phyloP scores from a whole-genome alignment of 2,888 invertebrate species.

The Conops quadrifasciatus region DNA sequence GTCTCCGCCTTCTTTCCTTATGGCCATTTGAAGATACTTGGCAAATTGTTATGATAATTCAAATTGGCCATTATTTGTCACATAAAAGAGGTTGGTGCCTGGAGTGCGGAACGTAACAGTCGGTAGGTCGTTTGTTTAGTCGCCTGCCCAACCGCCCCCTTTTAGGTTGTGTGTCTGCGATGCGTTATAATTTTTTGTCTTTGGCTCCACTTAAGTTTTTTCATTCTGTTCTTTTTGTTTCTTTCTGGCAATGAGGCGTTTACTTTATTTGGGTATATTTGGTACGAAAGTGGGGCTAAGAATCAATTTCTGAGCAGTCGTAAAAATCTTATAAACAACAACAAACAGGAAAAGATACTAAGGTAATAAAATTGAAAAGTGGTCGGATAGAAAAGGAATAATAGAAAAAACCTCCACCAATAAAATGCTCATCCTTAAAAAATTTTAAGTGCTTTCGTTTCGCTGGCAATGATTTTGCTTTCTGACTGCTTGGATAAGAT shows the following conservation, averaged over 20 bases:
- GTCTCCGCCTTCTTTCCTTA: background rate
- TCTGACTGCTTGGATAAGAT: background rate
- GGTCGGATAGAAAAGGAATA: too few species aligned
- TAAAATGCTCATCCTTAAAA: background rate
- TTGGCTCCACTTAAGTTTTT: background rate
- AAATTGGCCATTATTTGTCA: constrained; percentile 45
- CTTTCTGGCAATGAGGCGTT: background rate
- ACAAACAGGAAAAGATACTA: background rate
- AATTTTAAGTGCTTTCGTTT: constrained; percentile 10
- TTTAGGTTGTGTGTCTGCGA: constrained; percentile 15
- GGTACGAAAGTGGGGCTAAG: too few species aligned
- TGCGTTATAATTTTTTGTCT: constrained; percentile 3
- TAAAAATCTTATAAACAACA: background rate
- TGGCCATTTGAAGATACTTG: background rate
- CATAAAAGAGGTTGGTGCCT: constrained; percentile 23
- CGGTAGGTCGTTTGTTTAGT: background rate
- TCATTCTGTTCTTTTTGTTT: background rate
- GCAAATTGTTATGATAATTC: constrained; percentile 50
- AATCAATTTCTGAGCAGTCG: background rate
- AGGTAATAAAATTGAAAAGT: background rate
- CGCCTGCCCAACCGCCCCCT: constrained; percentile 1
- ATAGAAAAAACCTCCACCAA: background rate
- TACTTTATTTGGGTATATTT: too few species aligned
- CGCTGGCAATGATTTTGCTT: background rate
- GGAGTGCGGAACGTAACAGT: constrained; percentile 1